Evolutionary conservation across 2,888 invertebrate genomes (phyloP).

Genomic region (Brachylomia viminalis): DNA sequence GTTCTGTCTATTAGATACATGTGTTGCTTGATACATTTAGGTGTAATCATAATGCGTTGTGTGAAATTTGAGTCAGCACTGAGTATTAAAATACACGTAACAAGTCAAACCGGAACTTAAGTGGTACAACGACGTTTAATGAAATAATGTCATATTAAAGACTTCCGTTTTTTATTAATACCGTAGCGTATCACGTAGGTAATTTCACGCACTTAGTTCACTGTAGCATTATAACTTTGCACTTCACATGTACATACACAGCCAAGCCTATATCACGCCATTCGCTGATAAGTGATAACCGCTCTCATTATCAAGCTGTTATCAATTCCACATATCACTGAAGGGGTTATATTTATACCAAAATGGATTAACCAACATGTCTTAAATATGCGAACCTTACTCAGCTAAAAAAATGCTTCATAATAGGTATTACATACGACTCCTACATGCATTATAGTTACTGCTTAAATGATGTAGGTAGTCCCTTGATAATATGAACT

Average conservation of each 20-base stretch:
- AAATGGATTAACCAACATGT: conserved; percentile 38
- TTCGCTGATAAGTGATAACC: conserved; percentile 68
- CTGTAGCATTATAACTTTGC: conserved; percentile 28
- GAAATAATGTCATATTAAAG: not conserved
- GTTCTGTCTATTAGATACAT: conserved; percentile 29
- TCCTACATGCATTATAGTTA: not conserved
- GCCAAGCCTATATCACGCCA: conserved; percentile 62
- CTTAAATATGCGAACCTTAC: conserved; percentile 13
- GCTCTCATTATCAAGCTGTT: conserved; percentile 64
- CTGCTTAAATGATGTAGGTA: not conserved
- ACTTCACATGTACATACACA: conserved; percentile 47
- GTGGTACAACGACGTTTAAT: not conserved
- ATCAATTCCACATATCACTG: conserved; percentile 51
- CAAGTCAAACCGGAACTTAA: conserved; percentile 17
- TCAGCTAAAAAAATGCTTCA: not conserved
- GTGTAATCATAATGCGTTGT: conserved; percentile 6
- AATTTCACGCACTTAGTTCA: conserved; percentile 4
- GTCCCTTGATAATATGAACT: not conserved
- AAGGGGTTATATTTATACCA: conserved; percentile 53
- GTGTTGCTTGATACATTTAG: conserved; percentile 15
- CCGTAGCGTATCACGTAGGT: not conserved
- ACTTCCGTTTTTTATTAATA: not conserved
- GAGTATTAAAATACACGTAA: conserved; percentile 3
- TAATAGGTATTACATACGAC: not conserved
- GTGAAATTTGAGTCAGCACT: conserved; percentile 27